Percentiles rank a stretch among this genome's conserved stretches.
Conservation (phyloP, 1,140 invertebrate genomes). For the Oncopodura yosiiana region DNA sequence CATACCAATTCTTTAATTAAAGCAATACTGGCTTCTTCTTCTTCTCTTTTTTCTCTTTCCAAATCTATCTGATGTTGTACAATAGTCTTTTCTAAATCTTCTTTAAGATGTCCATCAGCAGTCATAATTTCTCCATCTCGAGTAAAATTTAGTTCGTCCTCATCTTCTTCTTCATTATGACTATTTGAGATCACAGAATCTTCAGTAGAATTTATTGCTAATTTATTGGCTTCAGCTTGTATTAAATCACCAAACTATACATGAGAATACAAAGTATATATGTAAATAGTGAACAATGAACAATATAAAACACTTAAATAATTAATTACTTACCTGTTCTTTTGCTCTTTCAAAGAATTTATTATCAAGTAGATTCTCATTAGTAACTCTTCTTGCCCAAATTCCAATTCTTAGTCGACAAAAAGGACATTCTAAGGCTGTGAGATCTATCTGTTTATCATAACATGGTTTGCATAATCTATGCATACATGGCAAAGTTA, state of each 20-base stretch:
- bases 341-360: slow-evolving; percentile 21
- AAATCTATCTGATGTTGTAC: slow-evolving; percentile 7
- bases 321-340: slow-evolving; percentile 16
- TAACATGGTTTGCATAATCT: slow-evolving; percentile 21
- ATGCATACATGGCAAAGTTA: slow-evolving; percentile 29
- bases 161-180: background rate
- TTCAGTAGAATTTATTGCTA: background rate
- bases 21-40: slow-evolving; percentile 9
- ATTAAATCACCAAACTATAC: slow-evolving; percentile 7
- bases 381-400: slow-evolving; percentile 23
- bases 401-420: slow-evolving; percentile 23
- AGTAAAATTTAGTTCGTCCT: background rate
- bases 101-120: slow-evolving; percentile 1
- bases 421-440: slow-evolving; percentile 15
- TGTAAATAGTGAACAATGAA: background rate
- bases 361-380: slow-evolving; percentile 23
- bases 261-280: background rate
- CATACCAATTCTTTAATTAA: slow-evolving; percentile 17
- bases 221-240: background rate
- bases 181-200: background rate
- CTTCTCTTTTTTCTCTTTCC: slow-evolving; percentile 5
- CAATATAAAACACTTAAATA: background rate
- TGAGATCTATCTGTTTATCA: slow-evolving; percentile 3
- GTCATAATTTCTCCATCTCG: slow-evolving; percentile 11
- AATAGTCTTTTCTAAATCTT: slow-evolving; percentile 10